A percentile compares a stretch with the other conserved stretches of the same genome.
Evolutionary conservation across 2,888 invertebrate species (phyloP).

Genomic region (Pelosia muscerda): DNA sequence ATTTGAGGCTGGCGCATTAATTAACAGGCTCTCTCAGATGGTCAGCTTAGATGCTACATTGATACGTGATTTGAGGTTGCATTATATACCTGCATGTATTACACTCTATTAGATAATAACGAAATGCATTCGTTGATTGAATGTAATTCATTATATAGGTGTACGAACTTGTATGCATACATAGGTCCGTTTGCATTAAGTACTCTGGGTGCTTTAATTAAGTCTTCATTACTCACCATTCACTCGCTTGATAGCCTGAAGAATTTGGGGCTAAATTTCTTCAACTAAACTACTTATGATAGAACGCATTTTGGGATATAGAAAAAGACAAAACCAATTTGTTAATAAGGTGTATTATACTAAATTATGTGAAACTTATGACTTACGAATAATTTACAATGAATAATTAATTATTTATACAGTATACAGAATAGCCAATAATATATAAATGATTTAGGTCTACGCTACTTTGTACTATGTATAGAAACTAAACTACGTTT

Average conservation of each 20-base stretch:
- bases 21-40: conserved; percentile 75
- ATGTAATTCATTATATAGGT: too few species aligned
- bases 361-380: background rate
- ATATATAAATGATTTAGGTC: background rate
- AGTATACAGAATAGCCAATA: background rate
- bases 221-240: too few species aligned
- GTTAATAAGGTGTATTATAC: background rate
- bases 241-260: too few species aligned
- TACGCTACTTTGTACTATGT: background rate
- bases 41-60: conserved; percentile 72
- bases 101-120: background rate
- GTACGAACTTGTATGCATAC: too few species aligned
- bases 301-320: too few species aligned
- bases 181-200: too few species aligned
- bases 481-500: background rate
- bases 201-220: too few species aligned
- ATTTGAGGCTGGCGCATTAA: conserved; percentile 79
- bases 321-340: background rate
- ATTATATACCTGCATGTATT: conserved; percentile 9
- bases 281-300: background rate
- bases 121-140: background rate
- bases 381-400: background rate
- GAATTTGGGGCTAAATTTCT: too few species aligned
- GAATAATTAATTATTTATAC: background rate
- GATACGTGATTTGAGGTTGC: conserved; percentile 70